phyloP scores from a whole-genome alignment of 2,888 invertebrate genomes.

The Incurvaria masculella region DNA sequence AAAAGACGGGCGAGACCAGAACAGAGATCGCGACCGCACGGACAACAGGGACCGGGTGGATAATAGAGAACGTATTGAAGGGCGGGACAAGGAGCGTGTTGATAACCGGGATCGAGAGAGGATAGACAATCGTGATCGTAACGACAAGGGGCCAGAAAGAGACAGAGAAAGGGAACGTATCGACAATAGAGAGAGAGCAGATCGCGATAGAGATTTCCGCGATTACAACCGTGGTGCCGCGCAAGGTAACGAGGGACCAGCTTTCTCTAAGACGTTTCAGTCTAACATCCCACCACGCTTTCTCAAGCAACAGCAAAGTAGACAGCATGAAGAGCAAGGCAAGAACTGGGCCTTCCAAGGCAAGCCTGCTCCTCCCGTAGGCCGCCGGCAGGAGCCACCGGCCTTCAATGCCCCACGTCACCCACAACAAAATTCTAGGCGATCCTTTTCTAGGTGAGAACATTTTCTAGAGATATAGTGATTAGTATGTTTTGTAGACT shows the following conservation, averaged over 20 bases:
- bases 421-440: conserved; percentile 38
- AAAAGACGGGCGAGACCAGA: not conserved
- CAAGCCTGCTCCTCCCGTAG: conserved; percentile 24
- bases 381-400: conserved; percentile 35
- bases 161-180: conserved; percentile 49
- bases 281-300: conserved; percentile 84
- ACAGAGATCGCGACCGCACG: conserved; percentile 24
- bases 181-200: conserved; percentile 23
- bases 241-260: conserved; percentile 50
- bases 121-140: conserved; percentile 23
- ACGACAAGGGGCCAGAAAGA: not conserved
- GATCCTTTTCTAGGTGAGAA: conserved; percentile 49
- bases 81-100: conserved; percentile 22
- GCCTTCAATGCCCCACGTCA: conserved; percentile 42
- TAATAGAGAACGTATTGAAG: conserved; percentile 26
- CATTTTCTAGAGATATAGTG: too few relatives aligned
- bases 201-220: conserved; percentile 21
- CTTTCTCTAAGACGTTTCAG: conserved; percentile 74
- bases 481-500: too few relatives aligned
- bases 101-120: conserved; percentile 26
- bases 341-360: conserved; percentile 45
- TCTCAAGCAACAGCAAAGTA: conserved; percentile 69
- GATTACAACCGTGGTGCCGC: conserved; percentile 42
- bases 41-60: conserved; percentile 24
- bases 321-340: conserved; percentile 43